Base-by-base conservation (phyloP, 2,113 vertebrate species). In the Triplophysa dalaica region DNA sequence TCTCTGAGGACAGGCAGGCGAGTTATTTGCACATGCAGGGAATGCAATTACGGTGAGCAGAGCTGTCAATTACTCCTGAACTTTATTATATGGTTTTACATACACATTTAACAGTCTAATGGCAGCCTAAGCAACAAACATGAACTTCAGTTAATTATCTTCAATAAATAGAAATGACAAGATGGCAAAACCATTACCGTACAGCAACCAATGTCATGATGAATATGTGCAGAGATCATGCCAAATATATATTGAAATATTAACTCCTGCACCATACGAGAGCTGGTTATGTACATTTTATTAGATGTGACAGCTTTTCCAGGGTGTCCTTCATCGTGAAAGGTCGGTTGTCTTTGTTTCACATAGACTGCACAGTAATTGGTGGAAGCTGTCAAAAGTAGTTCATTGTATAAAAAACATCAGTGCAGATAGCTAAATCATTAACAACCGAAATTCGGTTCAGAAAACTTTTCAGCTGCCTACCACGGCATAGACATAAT, bases 31-130 rank as follows among this genome's bases (percentile, higher is more conserved):
- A 48, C 45, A 22, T n/a, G 65, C 41, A 79, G 56, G 58, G 70
- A 75, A 83, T 60, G 38, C 60, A 48, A 68, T 61, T 48, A 64
- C 17, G 66, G 11, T 38, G 10, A 63, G 17, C 56, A 63, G 26
- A 63, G 70, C 48, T 62, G 66, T 77, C 77, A 64, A 75, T 77
- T 60, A 45, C 48, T 50, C 38, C 52, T 81, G 79, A 73, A 79
- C 33, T 21, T 13, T 76, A 50, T 63, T 73, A 79, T 69, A 82
- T 79, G 83, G 79, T 22, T 38, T 38, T 38, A 38, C 7, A 7
- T 38, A 19, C 9, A 45, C 69, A 79, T 72, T 70, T 86, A 84
- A 86, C 80, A 26, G 67, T 80, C 62, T 79, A 76, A 76, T 72
- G 72, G 22, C 26, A 68, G 73, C 68, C 45, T 29, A 68, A 75